These are phyloP conservation scores for Hoplostethus mediterraneus DNA, from an alignment of 2,797 vertebrate species.

Conservation along the genomic window DNA sequence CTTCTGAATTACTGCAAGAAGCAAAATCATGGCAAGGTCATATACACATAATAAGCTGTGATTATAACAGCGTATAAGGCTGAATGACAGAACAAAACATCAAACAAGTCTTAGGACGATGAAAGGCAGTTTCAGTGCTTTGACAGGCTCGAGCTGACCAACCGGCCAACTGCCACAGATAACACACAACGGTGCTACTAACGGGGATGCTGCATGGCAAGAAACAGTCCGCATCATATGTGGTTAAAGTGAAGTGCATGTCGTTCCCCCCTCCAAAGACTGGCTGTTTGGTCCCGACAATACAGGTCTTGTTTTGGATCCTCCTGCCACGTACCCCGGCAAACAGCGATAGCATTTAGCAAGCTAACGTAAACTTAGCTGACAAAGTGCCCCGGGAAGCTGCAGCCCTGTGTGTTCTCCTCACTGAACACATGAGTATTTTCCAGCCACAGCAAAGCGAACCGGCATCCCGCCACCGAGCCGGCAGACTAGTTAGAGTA, in stretches of 20 bases:
- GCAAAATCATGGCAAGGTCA: neutral
- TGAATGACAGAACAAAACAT: neutral
- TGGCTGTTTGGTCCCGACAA: constrained; percentile 36
- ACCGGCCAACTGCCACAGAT: constrained; percentile 48
- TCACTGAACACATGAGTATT: neutral
- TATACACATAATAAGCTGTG: neutral
- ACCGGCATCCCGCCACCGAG: constrained; percentile 30
- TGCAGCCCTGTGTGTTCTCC: constrained; percentile 8
- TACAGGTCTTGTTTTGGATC: constrained; percentile 53
- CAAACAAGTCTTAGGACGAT: neutral
- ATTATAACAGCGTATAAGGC: too few species aligned
- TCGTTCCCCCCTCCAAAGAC: constrained; percentile 25
- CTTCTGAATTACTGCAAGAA: neutral
- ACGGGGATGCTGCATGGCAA: constrained; percentile 42
- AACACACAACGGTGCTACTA: constrained; percentile 48
- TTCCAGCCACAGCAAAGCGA: neutral
- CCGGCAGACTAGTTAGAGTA: constrained; percentile 35
- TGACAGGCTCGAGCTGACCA: constrained; percentile 40
- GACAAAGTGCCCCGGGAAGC: constrained; percentile 18
- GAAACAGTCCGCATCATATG: neutral
- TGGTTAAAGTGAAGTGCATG: constrained; percentile 29
- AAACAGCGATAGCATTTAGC: constrained; percentile 47
- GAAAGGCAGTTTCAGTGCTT: constrained; percentile 17
- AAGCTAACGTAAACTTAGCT: constrained; percentile 44
- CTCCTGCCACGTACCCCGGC: constrained; percentile 65